These are phyloP conservation scores for Amitus sp. DNA, from an alignment of 2,888 invertebrate genomes.

Conservation along the genomic window DNA sequence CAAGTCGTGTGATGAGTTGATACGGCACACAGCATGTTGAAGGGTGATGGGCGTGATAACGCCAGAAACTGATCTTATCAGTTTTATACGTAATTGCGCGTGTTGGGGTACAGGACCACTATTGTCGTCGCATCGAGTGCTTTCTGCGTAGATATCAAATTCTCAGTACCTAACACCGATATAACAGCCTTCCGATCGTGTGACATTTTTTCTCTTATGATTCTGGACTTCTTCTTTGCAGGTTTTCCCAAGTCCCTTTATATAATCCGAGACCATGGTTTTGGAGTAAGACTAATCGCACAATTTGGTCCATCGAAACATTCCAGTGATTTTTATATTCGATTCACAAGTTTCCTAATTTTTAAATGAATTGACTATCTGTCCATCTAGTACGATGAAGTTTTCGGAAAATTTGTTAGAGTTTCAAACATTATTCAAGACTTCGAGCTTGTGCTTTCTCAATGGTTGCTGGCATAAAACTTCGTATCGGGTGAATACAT, in stretches of 20 bases:
- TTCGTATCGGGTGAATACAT: constrained; percentile 45
- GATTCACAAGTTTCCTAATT: too few relatives aligned
- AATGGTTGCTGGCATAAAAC: too few relatives aligned
- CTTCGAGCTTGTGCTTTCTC: too few relatives aligned
- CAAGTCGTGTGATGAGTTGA: constrained; percentile 55
- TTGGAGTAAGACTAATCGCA: too few relatives aligned
- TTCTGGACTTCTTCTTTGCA: background rate
- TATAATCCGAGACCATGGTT: too few relatives aligned
- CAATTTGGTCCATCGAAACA: too few relatives aligned
- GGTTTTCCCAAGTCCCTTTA: background rate
- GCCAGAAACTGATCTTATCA: constrained; percentile 52
- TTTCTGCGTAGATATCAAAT: constrained; percentile 32
- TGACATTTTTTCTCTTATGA: constrained; percentile 13
- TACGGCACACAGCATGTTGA: constrained; percentile 57
- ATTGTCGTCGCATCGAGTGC: constrained; percentile 35
- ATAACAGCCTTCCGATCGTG: constrained; percentile 34
- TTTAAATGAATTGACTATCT: too few relatives aligned
- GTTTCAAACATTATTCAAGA: too few relatives aligned
- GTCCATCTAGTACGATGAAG: too few relatives aligned
- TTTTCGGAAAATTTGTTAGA: too few relatives aligned
- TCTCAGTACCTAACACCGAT: constrained; percentile 28
- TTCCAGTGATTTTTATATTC: too few relatives aligned
- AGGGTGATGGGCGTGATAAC: constrained; percentile 60
- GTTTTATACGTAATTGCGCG: constrained; percentile 64
- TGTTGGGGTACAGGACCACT: constrained; percentile 46